Base-by-base conservation (phyloP, 2,113 vertebrate genomes). In the Callopanchax toddi region DNA sequence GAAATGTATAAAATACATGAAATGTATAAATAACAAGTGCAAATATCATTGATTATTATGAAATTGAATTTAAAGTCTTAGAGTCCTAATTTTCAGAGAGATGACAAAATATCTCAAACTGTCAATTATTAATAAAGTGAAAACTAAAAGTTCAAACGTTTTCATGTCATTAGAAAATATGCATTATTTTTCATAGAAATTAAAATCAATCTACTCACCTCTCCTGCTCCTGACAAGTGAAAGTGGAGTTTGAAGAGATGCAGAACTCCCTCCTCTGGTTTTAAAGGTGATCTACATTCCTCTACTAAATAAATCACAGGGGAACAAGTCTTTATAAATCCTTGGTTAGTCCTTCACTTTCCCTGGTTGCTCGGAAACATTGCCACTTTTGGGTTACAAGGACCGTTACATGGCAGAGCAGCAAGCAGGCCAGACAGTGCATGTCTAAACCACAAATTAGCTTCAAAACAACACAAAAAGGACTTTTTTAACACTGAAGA, bases 311-410 rank as follows among this genome's bases (percentile, higher is more conserved):
- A 76, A 82, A 86, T 85, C 55, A 18, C 56, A 39, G 48, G 26
- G 64, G n/a, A 79, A 75, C 46, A 48, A 69, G 69, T 54, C 75
- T 79, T 89, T 86, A 74, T 84, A 83, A 90, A 81, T 74, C 77
- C 83, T 70, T 15, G 36, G 74, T 67, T 57, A 69, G 75, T 59
- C 63, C 72, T 74, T 86, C 78, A 85, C 71, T 71, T 32, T 76
- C 61, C 22, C 64, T 26, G 37, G 92, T 93, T 92, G 89, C 92
- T 75, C 80, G 51, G 92, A 75, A 78, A 92, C 90, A 20, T 49
- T 9, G 13, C 67, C 73, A 82, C 74, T 80, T 84, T 64, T 50
- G 45, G 71, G 58, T 76, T 74, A 82, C 71, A 83, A 90, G 86
- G 80, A 72, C 85, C 59, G 59, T 78, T 78, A 61, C 58, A 75